These are phyloP conservation scores for Caranx melampygus DNA, from an alignment of 2,113 vertebrate genomes.

Conservation along the genomic window DNA sequence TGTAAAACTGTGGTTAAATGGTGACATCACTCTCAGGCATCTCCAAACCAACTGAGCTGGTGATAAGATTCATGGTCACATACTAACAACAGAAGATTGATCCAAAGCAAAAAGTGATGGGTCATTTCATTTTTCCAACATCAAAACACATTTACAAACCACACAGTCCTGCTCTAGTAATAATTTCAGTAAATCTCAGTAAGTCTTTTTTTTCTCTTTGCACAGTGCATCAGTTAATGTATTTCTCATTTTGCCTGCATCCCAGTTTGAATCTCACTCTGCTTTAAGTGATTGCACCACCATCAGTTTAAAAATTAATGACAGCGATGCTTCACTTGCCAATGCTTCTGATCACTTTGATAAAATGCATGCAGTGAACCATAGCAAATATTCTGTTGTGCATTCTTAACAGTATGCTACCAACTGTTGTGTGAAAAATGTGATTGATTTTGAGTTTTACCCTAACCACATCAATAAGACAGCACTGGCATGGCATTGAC, in stretches of 20 bases:
- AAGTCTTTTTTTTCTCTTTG: neutral
- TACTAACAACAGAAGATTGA: neutral
- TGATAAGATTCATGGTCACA: neutral
- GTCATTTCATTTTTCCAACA: neutral
- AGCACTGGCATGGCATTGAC: neutral
- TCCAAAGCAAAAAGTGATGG: neutral
- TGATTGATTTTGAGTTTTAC: neutral
- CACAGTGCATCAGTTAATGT: neutral
- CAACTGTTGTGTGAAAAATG: neutral
- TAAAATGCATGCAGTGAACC: conserved; percentile 5
- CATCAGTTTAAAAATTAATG: neutral
- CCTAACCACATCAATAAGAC: neutral
- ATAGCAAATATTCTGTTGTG: neutral
- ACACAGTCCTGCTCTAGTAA: neutral
- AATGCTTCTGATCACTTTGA: neutral
- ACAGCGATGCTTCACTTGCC: neutral
- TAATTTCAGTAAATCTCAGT: neutral
- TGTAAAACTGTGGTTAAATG: conserved; percentile 13
- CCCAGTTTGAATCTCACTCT: neutral
- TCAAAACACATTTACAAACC: neutral
- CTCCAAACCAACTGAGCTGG: conserved; percentile 13
- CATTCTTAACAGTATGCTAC: neutral
- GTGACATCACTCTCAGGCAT: neutral
- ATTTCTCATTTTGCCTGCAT: neutral
- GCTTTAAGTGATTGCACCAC: neutral